Evolutionary conservation across 2,113 vertebrate genomes (phyloP), one percentile per base, ranked within the genome.

Genomic region (Varanus komodoensis): DNA sequence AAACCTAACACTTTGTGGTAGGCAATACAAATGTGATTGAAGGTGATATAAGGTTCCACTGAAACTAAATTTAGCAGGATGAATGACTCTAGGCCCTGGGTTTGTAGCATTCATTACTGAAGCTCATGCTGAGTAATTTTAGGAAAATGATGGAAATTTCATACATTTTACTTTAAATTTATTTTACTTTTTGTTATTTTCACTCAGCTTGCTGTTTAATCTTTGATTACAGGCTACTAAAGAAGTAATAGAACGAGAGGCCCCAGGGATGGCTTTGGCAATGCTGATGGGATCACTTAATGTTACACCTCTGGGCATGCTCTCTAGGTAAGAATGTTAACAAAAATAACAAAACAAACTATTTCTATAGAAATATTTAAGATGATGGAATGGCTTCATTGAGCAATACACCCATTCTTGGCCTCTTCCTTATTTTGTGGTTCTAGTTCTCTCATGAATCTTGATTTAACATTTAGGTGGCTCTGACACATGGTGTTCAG

Each of bases 211-310:
- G 85, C 88, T 96, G 61, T 97, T 97, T 96, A 93, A 97, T 97
- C 92, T 98, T 96, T 97, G 93, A 92, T 96, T 96, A 57, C 96
- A 99, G 99, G 99, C 99, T 93, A 99, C 99, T 97, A 99, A 98
- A 96, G 99, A 99, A 97, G 99, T 99, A 97, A 99, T 99, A 87
- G 99, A 99, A 97, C 97, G 99, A 91, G 99, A 99, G 97, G 99
- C 99, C 48, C 99, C 99, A 84, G 99, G 99, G 54, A 99, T 99
- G 99, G 98, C 99, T 92, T 97, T 99, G 94, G 99, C 99, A 92
- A 99, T 99, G 99, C 98, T 99, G 95, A 99, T 99, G 99, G 99
- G 99, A 96, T 99, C 99, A 25, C 98, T 99, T 95, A 99, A 99
- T 95, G 99, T 99, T 93, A 99, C 99, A 91, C 99, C 99, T 87